Conservation (phyloP, 2,888 invertebrate species). For the Hyles lineata region DNA sequence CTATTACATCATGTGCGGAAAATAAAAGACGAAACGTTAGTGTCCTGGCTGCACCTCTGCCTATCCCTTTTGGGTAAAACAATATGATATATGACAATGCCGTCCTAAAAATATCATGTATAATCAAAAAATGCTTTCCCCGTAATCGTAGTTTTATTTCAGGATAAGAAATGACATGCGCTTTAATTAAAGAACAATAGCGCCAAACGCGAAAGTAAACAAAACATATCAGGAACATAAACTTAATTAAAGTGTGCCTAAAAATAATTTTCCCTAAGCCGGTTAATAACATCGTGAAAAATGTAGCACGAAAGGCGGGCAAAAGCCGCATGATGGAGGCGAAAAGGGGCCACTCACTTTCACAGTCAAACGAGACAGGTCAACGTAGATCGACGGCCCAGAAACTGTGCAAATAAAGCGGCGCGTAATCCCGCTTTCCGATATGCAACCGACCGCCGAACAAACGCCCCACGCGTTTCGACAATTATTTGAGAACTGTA, state of each 20-base stretch:
- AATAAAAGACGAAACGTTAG: too few species aligned
- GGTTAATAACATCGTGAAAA: conserved; percentile 19
- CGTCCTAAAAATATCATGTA: too few species aligned
- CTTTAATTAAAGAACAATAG: too few species aligned
- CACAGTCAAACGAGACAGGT: conserved; percentile 61
- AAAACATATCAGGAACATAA: background rate
- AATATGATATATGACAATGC: too few species aligned
- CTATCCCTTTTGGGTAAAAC: too few species aligned
- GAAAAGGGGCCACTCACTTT: conserved; percentile 49
- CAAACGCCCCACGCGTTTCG: conserved; percentile 52
- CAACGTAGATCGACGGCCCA: conserved; percentile 75
- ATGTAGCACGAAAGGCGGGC: conserved; percentile 17
- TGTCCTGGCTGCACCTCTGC: too few species aligned
- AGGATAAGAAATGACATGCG: too few species aligned
- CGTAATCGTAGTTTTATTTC: too few species aligned
- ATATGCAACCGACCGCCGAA: conserved; percentile 37
- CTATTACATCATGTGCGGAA: too few species aligned
- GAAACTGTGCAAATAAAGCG: conserved; percentile 61
- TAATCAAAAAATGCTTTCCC: too few species aligned
- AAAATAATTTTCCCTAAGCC: background rate
- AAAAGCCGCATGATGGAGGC: conserved; percentile 13
- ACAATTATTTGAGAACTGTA: conserved; percentile 46
- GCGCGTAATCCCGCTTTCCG: conserved; percentile 60
- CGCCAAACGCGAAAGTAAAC: background rate
- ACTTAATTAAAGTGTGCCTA: background rate